Base-by-base conservation (phyloP, 2,113 vertebrate genomes). In the Echinops telfairi region DNA sequence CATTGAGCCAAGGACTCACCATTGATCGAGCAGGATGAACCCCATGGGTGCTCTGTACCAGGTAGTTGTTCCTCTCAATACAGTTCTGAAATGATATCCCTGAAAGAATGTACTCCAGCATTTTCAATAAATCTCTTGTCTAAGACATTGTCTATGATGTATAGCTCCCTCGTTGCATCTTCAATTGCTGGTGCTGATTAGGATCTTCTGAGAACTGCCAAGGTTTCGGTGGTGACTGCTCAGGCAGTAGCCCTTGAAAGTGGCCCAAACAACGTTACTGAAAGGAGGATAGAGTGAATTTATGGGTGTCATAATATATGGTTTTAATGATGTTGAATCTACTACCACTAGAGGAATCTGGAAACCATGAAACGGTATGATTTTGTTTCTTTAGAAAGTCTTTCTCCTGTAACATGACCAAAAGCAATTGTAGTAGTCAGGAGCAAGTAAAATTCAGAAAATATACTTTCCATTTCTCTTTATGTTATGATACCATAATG, bases 91-190 rank as follows among this genome's bases (percentile, higher is more conserved):
- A 20, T 22, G 38, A 60, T 70, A 29, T 94, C 75, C 60, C 78
- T 78, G 77, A 47, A 29, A 93, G 25, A 84, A 4, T 29, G 40
- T n/a, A 80, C 16, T 58, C 68, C 43, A 84, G 43, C 22, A 80
- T 70, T 89, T 53, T 82, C 70, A 87, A 86, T 95, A 88, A 94
- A 94, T 94, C 70, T 89, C 47, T 70, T 83, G 89, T 71, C 58
- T 64, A 36, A 86, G 40, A 31, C 88, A 47, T 71, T 16, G 0
- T n/a, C 40, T 77, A 12, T 83, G 85, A 91, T 57, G 0, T 53
- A 83, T 43, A 36, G 53, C 62, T 93, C 86, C 80, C 62, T 94
- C 2, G 10, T 60, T 57, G 22, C 36, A 25, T 53, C 47, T 93
- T 81, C 82, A 33, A 1, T 84, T 73, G 43, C 80, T 60, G 36